Percentiles rank a stretch among this genome's conserved stretches.
These are phyloP conservation scores for Picathartes gymnocephalus DNA, from an alignment of 2,113 vertebrate species.

Conservation along the genomic window DNA sequence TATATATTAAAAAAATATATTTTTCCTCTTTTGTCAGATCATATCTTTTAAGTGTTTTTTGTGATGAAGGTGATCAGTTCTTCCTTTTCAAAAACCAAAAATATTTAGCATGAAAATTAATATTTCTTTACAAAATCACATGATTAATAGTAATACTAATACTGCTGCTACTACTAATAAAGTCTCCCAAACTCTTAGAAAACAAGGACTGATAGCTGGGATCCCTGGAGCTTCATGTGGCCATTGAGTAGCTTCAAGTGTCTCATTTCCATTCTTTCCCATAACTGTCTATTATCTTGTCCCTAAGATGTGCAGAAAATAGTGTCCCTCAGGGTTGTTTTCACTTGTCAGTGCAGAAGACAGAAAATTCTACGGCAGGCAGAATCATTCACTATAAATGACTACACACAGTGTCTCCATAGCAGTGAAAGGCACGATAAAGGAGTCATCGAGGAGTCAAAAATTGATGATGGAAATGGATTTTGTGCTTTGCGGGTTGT, in stretches of 20 bases:
- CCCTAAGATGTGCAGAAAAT: not conserved
- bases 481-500: not conserved
- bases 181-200: not conserved
- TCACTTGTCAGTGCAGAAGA: not conserved
- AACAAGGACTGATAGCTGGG: not conserved
- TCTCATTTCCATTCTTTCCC: not conserved
- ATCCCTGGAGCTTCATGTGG: not conserved
- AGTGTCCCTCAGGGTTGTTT: not conserved
- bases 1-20: not conserved
- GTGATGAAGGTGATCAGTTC: not conserved
- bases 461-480: not conserved
- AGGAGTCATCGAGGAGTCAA: not conserved
- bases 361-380: not conserved
- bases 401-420: not conserved
- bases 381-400: not conserved
- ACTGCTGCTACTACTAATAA: no score
- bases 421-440: not conserved
- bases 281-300: not conserved
- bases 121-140: not conserved
- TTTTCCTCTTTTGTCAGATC: not conserved
- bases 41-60: not conserved
- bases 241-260: not conserved
- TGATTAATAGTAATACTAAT: not conserved
- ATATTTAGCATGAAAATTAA: not conserved
- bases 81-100: not conserved